A percentile compares a stretch with the other conserved stretches of the same genome.
These are phyloP conservation scores for Bubo bubo DNA, from an alignment of 2,113 vertebrate species.

Conservation along the genomic window DNA sequence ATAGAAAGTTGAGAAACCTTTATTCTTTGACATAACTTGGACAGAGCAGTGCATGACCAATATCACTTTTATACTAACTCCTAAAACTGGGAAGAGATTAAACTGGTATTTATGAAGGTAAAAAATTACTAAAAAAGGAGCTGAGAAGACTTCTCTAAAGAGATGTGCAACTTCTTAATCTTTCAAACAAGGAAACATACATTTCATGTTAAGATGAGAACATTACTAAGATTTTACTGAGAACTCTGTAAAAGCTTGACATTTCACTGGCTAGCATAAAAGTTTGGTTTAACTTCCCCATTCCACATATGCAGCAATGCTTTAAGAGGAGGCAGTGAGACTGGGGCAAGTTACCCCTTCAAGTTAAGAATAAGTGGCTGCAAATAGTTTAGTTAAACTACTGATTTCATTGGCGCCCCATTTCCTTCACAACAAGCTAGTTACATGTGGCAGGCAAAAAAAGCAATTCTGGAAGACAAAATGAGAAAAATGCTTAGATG, in stretches of 20 bases:
- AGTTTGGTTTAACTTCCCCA: not conserved
- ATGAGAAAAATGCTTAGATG: not conserved
- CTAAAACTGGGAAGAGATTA: not conserved
- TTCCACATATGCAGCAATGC: not conserved
- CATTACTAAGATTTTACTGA: not conserved
- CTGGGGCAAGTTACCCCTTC: not conserved
- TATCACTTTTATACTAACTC: not conserved
- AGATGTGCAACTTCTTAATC: not conserved
- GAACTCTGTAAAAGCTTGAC: not conserved
- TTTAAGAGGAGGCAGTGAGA: not conserved
- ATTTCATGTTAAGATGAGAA: not conserved
- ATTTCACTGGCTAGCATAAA: not conserved
- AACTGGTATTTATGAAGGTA: not conserved
- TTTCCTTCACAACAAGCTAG: not conserved
- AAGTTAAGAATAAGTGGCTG: not conserved
- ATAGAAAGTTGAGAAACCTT: not conserved
- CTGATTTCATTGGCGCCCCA: not conserved
- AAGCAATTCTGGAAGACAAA: not conserved
- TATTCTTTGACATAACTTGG: not conserved
- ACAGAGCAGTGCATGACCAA: not conserved
- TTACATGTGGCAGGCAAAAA: fast-evolving
- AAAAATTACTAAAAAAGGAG: not conserved
- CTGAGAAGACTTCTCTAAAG: not conserved
- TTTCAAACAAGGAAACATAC: not conserved
- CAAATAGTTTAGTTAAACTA: not conserved